Evolutionary conservation across 2,888 invertebrate genomes (phyloP), one percentile per base, ranked within the genome.

Genomic region (Microplitis manilae): DNA sequence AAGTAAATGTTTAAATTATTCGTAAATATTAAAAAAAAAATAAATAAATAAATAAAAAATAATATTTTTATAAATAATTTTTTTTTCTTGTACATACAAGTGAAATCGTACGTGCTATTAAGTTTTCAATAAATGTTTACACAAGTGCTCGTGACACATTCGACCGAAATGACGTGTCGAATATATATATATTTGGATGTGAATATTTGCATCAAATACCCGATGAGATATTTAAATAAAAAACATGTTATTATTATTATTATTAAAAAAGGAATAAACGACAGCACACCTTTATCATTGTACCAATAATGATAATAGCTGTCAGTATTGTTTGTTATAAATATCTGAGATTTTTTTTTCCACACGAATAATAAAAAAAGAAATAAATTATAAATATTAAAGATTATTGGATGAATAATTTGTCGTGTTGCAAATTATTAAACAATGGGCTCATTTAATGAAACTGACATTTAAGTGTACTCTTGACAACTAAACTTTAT

Each of bases 91-190:
- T 50, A 50, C 50, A 13, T 50, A 50, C 50, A 50, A 50, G 50
- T 50, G 50, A 50, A 50, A 50, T 50, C 50, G 50, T 50, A 50
- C 9, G 50, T 50, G 50, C 50, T 50, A 50, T 50, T 50, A 50
- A 50, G 50, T 50, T 50, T 13, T 50, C 50, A 50, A 50, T 50
- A 9, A 50, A 50, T 50, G 50, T 50, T 50, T 50, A 50, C 50
- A 50, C 50, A 50, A 50, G 50, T 50, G 50, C 50, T 50, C 50
- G 50, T 50, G 50, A 50, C 50, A 50, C 50, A 50, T 50, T 50
- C 50, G 50, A 50, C 50, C 50, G 13, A 50, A 50, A 50, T 50
- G 50, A 50, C 50, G 50, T 50, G 13, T 50, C 50, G 9, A 5
- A 50, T 50, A 2, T 17, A 17, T 13, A 50, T 50, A 13, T 50